Evolutionary conservation across 2,113 vertebrate species (phyloP).

Genomic region (Oenanthe oenanthe): DNA sequence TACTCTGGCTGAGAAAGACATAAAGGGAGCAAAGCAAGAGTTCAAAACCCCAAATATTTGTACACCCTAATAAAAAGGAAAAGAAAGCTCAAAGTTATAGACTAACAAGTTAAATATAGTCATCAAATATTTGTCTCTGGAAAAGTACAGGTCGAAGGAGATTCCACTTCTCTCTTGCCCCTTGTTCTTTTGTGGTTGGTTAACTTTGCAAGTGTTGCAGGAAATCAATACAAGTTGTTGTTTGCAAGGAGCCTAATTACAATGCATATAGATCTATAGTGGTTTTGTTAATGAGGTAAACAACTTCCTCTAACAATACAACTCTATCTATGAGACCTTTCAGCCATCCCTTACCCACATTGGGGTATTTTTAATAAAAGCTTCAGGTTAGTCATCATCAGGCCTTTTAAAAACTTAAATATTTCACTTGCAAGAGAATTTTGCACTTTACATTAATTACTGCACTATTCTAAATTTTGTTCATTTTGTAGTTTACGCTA

Average conservation of each 20-base stretch:
- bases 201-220: neutral
- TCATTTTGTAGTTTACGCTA: neutral
- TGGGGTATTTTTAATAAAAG: neutral
- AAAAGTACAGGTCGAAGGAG: neutral
- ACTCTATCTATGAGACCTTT: neutral
- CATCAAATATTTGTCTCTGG: neutral
- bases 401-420: neutral
- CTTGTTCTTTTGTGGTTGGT: neutral
- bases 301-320: neutral
- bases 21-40: neutral
- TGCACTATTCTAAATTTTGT: neutral
- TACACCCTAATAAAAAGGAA: neutral
- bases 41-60: neutral
- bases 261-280: neutral
- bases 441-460: neutral
- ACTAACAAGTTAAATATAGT: neutral
- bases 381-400: neutral
- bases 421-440: neutral
- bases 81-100: neutral
- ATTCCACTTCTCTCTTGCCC: neutral
- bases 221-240: neutral
- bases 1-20: neutral
- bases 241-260: neutral
- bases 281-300: neutral
- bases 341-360: neutral